Evolutionary conservation across 2,888 invertebrate species (phyloP).

Genomic region (Helicoverpa assulta): DNA sequence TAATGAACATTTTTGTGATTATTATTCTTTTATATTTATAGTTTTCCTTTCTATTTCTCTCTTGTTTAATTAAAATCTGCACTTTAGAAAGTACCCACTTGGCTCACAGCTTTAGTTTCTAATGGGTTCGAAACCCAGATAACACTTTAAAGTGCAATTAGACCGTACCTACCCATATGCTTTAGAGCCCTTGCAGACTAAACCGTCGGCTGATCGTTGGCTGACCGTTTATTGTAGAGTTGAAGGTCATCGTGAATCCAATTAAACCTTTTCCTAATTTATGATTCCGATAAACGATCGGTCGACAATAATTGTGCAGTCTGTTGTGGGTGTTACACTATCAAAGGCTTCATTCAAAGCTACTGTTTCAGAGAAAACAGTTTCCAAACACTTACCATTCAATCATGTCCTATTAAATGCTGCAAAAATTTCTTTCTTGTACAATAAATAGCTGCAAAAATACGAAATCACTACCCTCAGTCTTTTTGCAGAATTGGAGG

Average conservation of each 20-base stretch:
- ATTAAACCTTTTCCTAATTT: too few species aligned
- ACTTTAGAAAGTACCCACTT: background rate
- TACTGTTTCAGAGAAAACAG: background rate
- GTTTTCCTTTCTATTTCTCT: conserved; percentile 25
- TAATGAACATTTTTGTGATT: conserved; percentile 67
- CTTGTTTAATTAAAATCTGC: background rate
- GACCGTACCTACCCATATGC: too few species aligned
- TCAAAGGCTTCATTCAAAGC: background rate
- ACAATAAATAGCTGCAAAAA: conserved; percentile 20
- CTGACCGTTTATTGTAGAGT: too few species aligned
- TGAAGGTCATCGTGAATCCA: too few species aligned
- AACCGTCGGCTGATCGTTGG: too few species aligned
- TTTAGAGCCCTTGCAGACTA: too few species aligned
- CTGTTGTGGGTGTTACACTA: background rate
- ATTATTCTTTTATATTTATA: conserved; percentile 40
- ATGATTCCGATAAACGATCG: too few species aligned
- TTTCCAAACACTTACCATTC: background rate
- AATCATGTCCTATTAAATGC: background rate
- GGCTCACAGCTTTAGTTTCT: background rate
- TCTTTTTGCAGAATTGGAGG: conserved; percentile 93
- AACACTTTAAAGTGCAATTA: background rate
- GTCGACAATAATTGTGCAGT: too few species aligned
- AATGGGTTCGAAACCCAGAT: background rate
- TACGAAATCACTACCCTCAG: conserved; percentile 39
- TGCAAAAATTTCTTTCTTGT: conserved; percentile 15